Conservation (phyloP, 2,888 invertebrate genomes). For the Fragum whitleyi region DNA sequence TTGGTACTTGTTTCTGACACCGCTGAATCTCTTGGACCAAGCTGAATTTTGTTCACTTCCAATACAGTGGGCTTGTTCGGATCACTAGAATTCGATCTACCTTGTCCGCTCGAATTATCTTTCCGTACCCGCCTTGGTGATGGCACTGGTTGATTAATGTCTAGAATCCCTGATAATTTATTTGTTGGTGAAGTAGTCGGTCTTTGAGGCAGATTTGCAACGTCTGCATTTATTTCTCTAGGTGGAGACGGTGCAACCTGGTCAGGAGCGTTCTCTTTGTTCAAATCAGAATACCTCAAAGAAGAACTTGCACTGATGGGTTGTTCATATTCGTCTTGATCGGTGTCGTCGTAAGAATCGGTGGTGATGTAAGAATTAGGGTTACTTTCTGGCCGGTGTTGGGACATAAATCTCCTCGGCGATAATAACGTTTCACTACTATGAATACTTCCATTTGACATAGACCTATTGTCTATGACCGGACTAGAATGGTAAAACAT, state of each 20-base stretch:
- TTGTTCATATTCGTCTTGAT: conserved; percentile 54
- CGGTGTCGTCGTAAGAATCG: conserved; percentile 31
- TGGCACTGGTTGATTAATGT: conserved; percentile 1
- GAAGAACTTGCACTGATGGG: conserved; percentile 51
- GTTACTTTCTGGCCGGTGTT: conserved; percentile 13
- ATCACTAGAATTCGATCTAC: neutral
- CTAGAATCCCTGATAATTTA: neutral
- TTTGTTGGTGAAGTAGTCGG: neutral
- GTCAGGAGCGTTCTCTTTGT: conserved; percentile 20
- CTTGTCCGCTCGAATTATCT: neutral
- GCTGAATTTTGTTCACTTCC: conserved; percentile 16
- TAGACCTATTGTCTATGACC: neutral
- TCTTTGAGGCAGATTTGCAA: neutral
- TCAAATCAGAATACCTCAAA: conserved; percentile 38
- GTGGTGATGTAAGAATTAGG: conserved; percentile 28
- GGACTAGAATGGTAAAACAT: conserved; percentile 16
- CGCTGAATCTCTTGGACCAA: conserved; percentile 38
- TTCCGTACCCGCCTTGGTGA: conserved; percentile 8
- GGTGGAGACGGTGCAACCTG: conserved; percentile 28
- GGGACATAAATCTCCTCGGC: conserved; percentile 19
- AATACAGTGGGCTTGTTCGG: neutral
- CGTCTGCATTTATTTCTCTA: neutral
- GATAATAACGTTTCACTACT: conserved; percentile 31
- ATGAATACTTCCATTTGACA: neutral
- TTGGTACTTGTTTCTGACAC: conserved; percentile 43